These are phyloP conservation scores for Percina caprodes DNA, from an alignment of 2,113 vertebrate species.

Conservation along the genomic window DNA sequence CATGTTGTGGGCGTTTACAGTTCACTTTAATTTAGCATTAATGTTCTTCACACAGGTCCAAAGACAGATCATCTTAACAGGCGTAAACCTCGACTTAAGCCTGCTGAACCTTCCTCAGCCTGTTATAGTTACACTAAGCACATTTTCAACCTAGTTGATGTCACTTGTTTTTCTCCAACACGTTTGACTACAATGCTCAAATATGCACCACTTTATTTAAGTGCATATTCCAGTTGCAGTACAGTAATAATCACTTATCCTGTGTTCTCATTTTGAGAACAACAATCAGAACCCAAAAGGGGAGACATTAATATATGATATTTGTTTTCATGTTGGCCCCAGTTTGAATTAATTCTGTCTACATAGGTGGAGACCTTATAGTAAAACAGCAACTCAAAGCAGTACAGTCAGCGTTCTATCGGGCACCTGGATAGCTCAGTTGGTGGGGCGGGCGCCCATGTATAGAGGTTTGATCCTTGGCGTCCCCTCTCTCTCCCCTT, in stretches of 20 bases:
- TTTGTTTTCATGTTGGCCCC: not conserved
- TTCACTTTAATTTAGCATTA: not conserved
- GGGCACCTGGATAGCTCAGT: too few species aligned
- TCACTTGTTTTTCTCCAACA: not conserved
- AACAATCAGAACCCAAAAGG: too few species aligned
- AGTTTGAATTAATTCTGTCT: too few species aligned
- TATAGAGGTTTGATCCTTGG: too few species aligned
- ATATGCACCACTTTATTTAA: not conserved
- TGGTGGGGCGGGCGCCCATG: too few species aligned
- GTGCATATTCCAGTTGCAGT: not conserved
- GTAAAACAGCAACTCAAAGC: not conserved
- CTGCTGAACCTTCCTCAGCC: not conserved
- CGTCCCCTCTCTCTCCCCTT: too few species aligned
- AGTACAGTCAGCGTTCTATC: not conserved
- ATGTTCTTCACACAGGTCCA: slow-evolving; percentile 3
- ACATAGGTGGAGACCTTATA: not conserved
- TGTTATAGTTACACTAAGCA: not conserved
- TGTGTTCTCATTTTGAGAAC: not conserved
- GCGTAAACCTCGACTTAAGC: not conserved
- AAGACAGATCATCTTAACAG: slow-evolving; percentile 25
- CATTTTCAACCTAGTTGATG: not conserved
- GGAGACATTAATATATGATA: not conserved
- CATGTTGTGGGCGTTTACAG: slow-evolving; percentile 11
- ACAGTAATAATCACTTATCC: not conserved
- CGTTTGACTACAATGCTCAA: not conserved